These are phyloP conservation scores for Diplosoma virens DNA, from an alignment of 23 tunicate species.

Conservation along the genomic window DNA sequence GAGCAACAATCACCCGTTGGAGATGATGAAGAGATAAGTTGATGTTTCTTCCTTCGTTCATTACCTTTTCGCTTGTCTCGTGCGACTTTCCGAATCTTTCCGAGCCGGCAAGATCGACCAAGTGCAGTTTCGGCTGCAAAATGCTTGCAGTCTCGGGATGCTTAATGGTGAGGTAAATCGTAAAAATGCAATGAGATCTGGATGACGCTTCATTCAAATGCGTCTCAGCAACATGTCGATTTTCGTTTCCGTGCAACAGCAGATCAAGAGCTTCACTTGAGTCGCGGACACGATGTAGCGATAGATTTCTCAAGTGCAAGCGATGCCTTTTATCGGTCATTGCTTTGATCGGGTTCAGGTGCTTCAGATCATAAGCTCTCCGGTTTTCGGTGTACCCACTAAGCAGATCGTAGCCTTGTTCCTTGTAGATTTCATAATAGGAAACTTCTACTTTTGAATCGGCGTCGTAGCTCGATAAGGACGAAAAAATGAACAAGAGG, in stretches of 20 bases:
- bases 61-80: constrained; percentile 14
- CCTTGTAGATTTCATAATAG: constrained; percentile 85
- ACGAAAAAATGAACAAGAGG: constrained; percentile 42
- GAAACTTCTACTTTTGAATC: constrained; percentile 52
- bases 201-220: constrained; percentile 90
- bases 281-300: constrained; percentile 32
- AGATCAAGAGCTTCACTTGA: constrained; percentile 74
- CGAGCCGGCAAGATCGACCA: constrained; percentile 85
- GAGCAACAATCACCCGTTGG: constrained; percentile 82
- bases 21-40: constrained; percentile 92
- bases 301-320: constrained; percentile 61
- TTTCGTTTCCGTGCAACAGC: constrained; percentile 70
- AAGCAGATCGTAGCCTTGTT: constrained; percentile 75
- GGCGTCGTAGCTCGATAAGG: constrained; percentile 17
- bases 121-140: constrained; percentile 59
- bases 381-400: constrained; percentile 37
- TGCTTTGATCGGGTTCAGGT: constrained; percentile 48
- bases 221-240: constrained; percentile 91
- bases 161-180: constrained; percentile 58
- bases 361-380: constrained; percentile 8
- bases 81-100: constrained; percentile 86
- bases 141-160: constrained; percentile 31
- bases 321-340: constrained; percentile 57
- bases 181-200: constrained; percentile 90
- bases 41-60: constrained; percentile 82